Base-by-base conservation (phyloP, 2,113 vertebrate genomes). In the Sardina pilchardus region DNA sequence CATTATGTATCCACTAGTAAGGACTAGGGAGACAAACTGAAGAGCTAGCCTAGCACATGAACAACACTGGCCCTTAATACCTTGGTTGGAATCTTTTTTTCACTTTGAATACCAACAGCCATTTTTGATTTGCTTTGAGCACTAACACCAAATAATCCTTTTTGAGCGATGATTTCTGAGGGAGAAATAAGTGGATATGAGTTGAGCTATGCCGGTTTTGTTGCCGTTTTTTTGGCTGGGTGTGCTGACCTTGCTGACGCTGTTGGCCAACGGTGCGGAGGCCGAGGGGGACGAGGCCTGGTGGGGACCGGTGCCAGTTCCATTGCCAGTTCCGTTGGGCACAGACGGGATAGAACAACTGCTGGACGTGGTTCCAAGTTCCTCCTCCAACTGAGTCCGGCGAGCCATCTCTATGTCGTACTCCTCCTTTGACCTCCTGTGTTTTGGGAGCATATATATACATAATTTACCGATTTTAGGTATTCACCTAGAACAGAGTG, bases 381-480 rank as follows among this genome's bases (percentile, higher is more conserved):
- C 90, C 19, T 92, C 91, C 24, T 91, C 89, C 14, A 86, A 82
- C 1, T 89, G 86, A 86, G 87, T 85, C 88, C 91, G 90, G 56
- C 90, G 91, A 47, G 92, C 92, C 89, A 95, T 88, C 84, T 95
- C 96, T 86, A 95, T 92, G 50, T 99, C 98, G 83, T 99, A 99
- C 88, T 99, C 98, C 86, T 99, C 97, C 90, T 97, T 99, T 4
- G 98, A 99, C 90, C 97, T 96, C 90, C 98, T 99, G 92, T 47
- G 92, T 93, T 99, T 92, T 53, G 93, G 93, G n/a, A 91, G 12
- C n/a, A n/a, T n/a, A 86, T 85, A 82, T 16, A 16, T 16, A 50
- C 14, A 50, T 50, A 42, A 42, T 42, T 42, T 42, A 42, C 39
- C 0, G 48, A 4, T 50, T 50, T 47, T 50, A 16, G 3, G 17